phyloP scores from a whole-genome alignment of 2,113 vertebrate genomes.

The Oryzias javanicus region DNA sequence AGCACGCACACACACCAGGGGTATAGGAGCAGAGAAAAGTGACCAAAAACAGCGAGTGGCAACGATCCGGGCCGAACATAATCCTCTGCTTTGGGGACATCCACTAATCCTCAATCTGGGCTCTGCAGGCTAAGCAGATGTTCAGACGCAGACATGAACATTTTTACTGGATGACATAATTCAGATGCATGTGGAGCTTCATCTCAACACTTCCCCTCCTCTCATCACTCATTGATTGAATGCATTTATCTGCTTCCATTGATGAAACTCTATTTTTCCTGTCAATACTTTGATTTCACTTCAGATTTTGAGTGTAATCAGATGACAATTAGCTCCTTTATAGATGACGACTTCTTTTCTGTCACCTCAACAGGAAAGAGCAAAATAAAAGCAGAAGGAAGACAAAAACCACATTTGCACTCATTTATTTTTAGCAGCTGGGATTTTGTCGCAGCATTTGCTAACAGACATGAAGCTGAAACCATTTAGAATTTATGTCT shows the following conservation, averaged over 20 bases:
- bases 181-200: background rate
- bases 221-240: background rate
- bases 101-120: conserved; percentile 29
- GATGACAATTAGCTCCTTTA: too few relatives aligned
- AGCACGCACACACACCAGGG: background rate
- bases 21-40: conserved; percentile 1
- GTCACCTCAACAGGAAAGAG: too few relatives aligned
- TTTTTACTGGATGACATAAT: background rate
- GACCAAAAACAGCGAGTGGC: conserved; percentile 22
- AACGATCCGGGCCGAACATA: conserved; percentile 6
- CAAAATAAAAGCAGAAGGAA: too few relatives aligned
- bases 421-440: too few relatives aligned
- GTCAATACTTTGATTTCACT: too few relatives aligned
- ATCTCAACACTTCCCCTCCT: background rate
- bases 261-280: too few relatives aligned
- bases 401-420: too few relatives aligned
- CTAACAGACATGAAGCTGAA: too few relatives aligned
- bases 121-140: conserved; percentile 28
- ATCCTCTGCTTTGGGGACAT: conserved; percentile 28
- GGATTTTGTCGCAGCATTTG: too few relatives aligned
- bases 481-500: too few relatives aligned
- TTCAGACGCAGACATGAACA: conserved; percentile 4
- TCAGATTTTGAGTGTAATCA: too few relatives aligned
- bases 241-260: background rate
- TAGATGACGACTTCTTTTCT: too few relatives aligned